Evolutionary conservation across 1,140 invertebrate species (phyloP).

Genomic region (Zelostemma sp.): DNA sequence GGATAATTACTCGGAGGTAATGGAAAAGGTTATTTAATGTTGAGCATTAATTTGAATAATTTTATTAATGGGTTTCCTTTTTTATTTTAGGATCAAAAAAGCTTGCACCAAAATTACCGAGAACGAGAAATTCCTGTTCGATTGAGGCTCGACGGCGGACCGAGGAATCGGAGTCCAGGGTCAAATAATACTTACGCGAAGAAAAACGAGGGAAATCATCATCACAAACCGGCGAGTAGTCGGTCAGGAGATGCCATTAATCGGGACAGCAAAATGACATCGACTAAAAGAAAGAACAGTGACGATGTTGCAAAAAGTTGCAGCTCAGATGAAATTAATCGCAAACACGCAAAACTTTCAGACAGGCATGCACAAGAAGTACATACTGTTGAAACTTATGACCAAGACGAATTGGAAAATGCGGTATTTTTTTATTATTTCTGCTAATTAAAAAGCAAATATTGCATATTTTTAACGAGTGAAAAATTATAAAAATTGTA

Average conservation of each 20-base stretch:
- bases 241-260: conserved; percentile 26
- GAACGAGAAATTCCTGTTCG: conserved; percentile 56
- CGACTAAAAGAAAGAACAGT: conserved; percentile 44
- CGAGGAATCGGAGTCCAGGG: conserved; percentile 35
- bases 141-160: conserved; percentile 45
- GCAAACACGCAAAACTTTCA: conserved; percentile 21
- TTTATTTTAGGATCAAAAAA: conserved; percentile 51
- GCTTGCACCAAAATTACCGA: conserved; percentile 55
- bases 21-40: no score
- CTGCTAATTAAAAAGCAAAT: no score
- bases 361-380: no score
- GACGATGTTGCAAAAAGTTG: conserved; percentile 36
- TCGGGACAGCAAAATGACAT: conserved; percentile 31
- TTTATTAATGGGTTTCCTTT: conserved; percentile 8
- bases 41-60: conserved; percentile 5
- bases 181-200: conserved; percentile 48
- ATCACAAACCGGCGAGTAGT: conserved; percentile 39
- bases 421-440: no score
- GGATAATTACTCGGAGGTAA: conserved; percentile 60
- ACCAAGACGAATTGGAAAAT: no score
- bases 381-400: no score
- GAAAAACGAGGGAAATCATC: conserved; percentile 48
- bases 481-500: conserved; percentile 41
- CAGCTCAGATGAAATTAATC: conserved; percentile 16
- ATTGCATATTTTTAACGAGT: background rate